A percentile compares a stretch with the other conserved stretches of the same genome.
phyloP scores from a whole-genome alignment of 2,888 invertebrate genomes.

The Cephus nigrinus region DNA sequence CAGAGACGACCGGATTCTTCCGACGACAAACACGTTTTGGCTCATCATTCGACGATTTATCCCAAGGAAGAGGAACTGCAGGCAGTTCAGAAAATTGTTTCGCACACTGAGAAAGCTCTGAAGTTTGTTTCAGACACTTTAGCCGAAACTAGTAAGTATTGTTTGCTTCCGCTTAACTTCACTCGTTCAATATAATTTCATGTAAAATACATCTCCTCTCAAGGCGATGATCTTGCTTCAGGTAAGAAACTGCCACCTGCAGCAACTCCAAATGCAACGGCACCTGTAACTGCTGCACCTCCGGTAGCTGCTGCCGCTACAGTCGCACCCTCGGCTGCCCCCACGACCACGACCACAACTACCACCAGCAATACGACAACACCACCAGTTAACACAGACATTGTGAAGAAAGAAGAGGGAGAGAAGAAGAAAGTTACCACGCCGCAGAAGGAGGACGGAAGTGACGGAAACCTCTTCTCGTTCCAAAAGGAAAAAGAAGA shows the following conservation, averaged over 20 bases:
- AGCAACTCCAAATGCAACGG: not conserved
- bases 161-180: not conserved
- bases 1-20: conserved; percentile 88
- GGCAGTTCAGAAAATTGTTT: conserved; percentile 91
- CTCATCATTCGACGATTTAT: conserved; percentile 93
- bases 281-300: conserved; percentile 10
- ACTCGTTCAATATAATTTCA: conserved; percentile 6
- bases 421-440: conserved; percentile 66
- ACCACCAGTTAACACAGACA: conserved; percentile 62
- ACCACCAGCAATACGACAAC: conserved; percentile 28
- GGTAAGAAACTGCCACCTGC: conserved; percentile 46
- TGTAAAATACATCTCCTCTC: no score
- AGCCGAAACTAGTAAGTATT: conserved; percentile 68
- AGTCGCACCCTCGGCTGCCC: conserved; percentile 13
- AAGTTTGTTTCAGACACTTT: conserved; percentile 94
- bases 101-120: conserved; percentile 92
- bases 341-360: conserved; percentile 15
- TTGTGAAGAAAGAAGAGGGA: conserved; percentile 67
- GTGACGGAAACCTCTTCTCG: conserved; percentile 76
- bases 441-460: conserved; percentile 75
- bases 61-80: conserved; percentile 91
- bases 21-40: conserved; percentile 95
- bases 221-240: conserved; percentile 22
- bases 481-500: conserved; percentile 77
- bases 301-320: conserved; percentile 13